A percentile compares a stretch with the other conserved stretches of the same genome.
Conservation (phyloP, 2,113 vertebrate genomes). For the Hippolais icterina region DNA sequence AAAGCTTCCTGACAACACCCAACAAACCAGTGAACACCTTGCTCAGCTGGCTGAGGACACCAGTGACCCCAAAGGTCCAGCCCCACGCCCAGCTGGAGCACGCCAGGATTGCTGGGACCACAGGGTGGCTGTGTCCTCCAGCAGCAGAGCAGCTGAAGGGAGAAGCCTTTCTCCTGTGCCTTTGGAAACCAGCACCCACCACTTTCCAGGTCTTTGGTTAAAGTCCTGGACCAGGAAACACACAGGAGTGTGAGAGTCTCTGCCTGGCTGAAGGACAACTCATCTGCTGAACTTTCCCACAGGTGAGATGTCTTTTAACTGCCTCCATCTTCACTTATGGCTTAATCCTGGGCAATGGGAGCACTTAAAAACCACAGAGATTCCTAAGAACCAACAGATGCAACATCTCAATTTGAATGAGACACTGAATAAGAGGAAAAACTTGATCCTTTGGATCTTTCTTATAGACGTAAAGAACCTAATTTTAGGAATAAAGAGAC, state of each 20-base stretch:
- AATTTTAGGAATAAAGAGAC: neutral
- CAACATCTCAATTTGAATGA: neutral
- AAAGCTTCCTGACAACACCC: neutral
- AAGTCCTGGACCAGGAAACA: neutral
- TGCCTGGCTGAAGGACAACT: neutral
- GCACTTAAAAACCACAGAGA: neutral
- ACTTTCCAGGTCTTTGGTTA: neutral
- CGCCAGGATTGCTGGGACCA: fast-evolving
- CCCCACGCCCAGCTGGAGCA: neutral
- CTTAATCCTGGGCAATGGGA: neutral
- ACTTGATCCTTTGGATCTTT: neutral
- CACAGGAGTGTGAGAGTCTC: fast-evolving
- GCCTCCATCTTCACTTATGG: neutral
- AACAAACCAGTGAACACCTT: fast-evolving
- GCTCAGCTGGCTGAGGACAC: neutral
- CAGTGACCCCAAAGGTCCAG: neutral
- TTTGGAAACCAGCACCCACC: neutral
- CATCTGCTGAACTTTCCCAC: neutral
- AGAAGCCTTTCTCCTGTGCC: neutral
- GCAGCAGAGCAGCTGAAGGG: fast-evolving
- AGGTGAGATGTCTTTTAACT: neutral
- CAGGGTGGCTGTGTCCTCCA: fast-evolving
- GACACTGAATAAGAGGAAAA: neutral
- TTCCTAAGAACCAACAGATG: neutral
- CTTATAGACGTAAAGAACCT: neutral